Percentiles rank a stretch among this genome's conserved stretches.
These are phyloP conservation scores for Borostomias antarcticus DNA, from an alignment of 2,797 vertebrate genomes.

Conservation along the genomic window DNA sequence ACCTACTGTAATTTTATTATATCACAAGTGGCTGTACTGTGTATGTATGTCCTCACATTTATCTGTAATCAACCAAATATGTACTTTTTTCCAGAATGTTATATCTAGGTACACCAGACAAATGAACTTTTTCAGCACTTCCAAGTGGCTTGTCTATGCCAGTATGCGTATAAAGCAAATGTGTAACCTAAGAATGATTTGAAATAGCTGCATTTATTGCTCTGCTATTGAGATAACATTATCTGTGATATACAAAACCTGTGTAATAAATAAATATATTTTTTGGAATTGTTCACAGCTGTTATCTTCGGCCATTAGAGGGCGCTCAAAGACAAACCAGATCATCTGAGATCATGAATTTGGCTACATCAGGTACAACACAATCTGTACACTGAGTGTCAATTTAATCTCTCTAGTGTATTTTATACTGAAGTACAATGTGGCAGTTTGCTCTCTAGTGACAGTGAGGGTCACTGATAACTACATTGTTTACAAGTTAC, in stretches of 20 bases:
- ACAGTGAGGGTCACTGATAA: too few species aligned
- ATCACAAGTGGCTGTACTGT: neutral
- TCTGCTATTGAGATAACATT: too few species aligned
- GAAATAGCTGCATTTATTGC: too few species aligned
- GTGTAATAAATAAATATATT: conserved; percentile 6
- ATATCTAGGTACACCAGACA: neutral
- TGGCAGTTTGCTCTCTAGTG: too few species aligned
- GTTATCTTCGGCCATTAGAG: conserved; percentile 44
- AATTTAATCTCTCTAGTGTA: too few species aligned
- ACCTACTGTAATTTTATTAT: neutral
- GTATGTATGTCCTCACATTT: neutral
- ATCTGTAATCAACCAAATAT: neutral
- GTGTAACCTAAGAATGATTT: neutral
- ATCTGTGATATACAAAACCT: too few species aligned
- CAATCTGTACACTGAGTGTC: neutral
- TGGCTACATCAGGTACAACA: neutral
- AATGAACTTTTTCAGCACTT: neutral
- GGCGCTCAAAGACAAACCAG: conserved; percentile 33
- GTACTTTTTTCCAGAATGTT: neutral
- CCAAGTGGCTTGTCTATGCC: neutral
- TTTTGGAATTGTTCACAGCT: neutral
- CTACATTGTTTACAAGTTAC: too few species aligned
- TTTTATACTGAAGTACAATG: too few species aligned
- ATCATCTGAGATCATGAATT: neutral
- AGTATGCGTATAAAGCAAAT: neutral